These are phyloP conservation scores for Caenorhabditis sp. DNA, from an alignment of 2,888 invertebrate genomes.

Conservation along the genomic window DNA sequence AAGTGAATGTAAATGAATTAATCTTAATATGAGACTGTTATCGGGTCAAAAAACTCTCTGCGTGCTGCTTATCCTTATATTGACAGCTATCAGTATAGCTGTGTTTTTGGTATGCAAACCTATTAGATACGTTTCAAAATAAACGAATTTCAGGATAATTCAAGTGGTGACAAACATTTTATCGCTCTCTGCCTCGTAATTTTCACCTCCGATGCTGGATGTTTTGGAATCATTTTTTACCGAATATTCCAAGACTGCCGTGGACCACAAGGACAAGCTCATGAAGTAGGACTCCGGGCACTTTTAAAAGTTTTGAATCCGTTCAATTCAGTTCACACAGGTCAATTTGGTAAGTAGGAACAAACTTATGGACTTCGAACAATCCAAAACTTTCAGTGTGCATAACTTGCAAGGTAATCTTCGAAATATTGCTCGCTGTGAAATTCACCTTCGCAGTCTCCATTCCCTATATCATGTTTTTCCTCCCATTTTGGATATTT, in stretches of 20 bases:
- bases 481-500: slow-evolving; percentile 67
- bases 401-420: slow-evolving; percentile 56
- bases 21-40: slow-evolving; percentile 41
- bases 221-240: slow-evolving; percentile 44
- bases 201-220: slow-evolving; percentile 47
- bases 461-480: slow-evolving; percentile 50
- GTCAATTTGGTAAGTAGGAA: slow-evolving; percentile 42
- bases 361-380: no score
- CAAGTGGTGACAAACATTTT: slow-evolving; percentile 32
- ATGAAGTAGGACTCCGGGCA: slow-evolving; percentile 2
- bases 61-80: slow-evolving; percentile 42
- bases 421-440: slow-evolving; percentile 61
- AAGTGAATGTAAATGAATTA: slow-evolving; percentile 9
- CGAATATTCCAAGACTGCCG: slow-evolving; percentile 6
- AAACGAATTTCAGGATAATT: slow-evolving; percentile 20
- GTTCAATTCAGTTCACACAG: slow-evolving; percentile 33
- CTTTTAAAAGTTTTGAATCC: slow-evolving; percentile 48
- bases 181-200: slow-evolving; percentile 57
- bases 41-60: slow-evolving; percentile 64
- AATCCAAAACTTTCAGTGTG: slow-evolving; percentile 59
- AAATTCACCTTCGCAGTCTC: slow-evolving; percentile 37
- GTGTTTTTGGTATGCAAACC: slow-evolving; percentile 65
- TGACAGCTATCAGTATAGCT: slow-evolving; percentile 52
- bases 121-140: neutral
- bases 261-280: neutral